These are phyloP conservation scores for Drosophila subobscura DNA, from an alignment of 1,140 invertebrate species.

Conservation along the genomic window DNA sequence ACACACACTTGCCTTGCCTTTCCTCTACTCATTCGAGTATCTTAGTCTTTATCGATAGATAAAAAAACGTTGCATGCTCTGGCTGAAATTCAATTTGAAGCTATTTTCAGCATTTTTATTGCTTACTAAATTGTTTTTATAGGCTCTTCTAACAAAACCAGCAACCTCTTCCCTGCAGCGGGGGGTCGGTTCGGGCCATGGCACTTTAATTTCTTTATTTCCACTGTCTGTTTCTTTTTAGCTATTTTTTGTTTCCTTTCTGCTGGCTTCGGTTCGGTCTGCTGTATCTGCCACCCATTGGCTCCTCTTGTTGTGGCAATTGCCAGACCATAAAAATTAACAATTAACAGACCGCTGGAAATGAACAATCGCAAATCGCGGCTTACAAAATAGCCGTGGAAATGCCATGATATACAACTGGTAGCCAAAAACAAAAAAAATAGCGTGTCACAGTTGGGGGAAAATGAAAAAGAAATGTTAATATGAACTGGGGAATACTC, in stretches of 20 bases:
- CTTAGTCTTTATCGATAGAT: constrained; percentile 23
- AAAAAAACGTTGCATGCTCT: constrained; percentile 31
- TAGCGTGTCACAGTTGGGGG: constrained; percentile 22
- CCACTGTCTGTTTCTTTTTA: constrained; percentile 9
- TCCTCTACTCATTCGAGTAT: constrained; percentile 22
- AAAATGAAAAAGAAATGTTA: neutral
- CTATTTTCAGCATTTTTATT: constrained; percentile 76
- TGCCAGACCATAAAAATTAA: constrained; percentile 83
- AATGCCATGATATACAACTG: constrained; percentile 50
- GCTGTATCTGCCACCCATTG: neutral
- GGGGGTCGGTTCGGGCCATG: constrained; percentile 3
- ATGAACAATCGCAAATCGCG: constrained; percentile 74
- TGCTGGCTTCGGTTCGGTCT: constrained; percentile 7
- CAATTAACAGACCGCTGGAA: constrained; percentile 76
- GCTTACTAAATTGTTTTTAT: constrained; percentile 82
- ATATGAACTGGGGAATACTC: neutral
- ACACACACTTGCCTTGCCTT: constrained; percentile 36
- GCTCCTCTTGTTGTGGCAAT: constrained; percentile 47
- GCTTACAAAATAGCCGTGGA: constrained; percentile 64
- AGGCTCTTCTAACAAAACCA: constrained; percentile 34
- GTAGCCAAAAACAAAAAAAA: constrained; percentile 23
- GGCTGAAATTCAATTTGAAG: constrained; percentile 71
- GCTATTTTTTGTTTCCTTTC: neutral
- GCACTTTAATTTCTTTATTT: constrained; percentile 78
- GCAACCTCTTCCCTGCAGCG: constrained; percentile 15